Base-by-base conservation (phyloP, 1,140 invertebrate genomes). In the Neodiprion pinetum region DNA sequence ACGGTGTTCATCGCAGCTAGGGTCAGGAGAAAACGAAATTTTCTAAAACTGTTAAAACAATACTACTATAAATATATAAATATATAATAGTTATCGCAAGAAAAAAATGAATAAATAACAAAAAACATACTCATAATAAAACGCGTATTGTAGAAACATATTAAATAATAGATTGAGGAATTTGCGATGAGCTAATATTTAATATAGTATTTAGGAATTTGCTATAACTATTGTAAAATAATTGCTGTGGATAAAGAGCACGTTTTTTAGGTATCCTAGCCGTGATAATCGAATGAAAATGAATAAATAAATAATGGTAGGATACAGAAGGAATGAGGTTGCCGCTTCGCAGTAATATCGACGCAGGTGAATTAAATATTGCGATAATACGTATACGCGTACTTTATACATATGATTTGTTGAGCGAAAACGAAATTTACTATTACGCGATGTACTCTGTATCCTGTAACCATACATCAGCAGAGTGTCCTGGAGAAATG, bases 31-130 rank as follows among this genome's bases (percentile, higher is more conserved):
- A 61, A 40, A 40, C 28, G 28, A 40, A 61, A 61, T 61, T 61
- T 61, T 61, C 53, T 61, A 61, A 61, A 61, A 61, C 53, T 61
- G 53, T 61, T 17, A 14, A 61, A 61, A 61, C 53, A 61, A 61
- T 61, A 61, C 53, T 61, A 61, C 53, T 61, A 40, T 40, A 40
- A 14, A 61, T 61, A 61, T 61, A 61, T 61, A 61, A 61, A 61
- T 61, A 61, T 40, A 40, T 40, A 40, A 0, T 40, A 40, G 28
- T 40, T 40, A 40, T 40, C 28, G 28, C 28, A 40, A 40, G 5
- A 61, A 17, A 61, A 14, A 8, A 61, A 61, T 5, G 11, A 61
- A 53, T 53, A 11, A 61, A 17, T 61, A 14, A 53, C n/a, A 14
- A 14, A 12, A 17, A 61, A 14, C 11, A 61, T 12, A 61, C 28